phyloP scores from a whole-genome alignment of 2,797 vertebrate genomes.

The Falco peregrinus region DNA sequence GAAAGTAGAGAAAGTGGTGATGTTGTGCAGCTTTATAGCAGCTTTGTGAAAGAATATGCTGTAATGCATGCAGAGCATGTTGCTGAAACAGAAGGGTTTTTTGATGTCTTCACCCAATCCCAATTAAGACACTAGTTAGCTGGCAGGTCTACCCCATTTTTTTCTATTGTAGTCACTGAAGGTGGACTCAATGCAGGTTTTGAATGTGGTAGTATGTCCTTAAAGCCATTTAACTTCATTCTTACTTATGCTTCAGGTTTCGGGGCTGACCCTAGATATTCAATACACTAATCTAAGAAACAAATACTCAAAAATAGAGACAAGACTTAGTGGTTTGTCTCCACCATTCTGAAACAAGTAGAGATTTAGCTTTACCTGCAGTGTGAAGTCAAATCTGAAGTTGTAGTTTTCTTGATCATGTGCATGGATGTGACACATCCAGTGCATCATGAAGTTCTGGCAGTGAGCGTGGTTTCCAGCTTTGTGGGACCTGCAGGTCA shows the following conservation, averaged over 20 bases:
- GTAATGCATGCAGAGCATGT: background rate
- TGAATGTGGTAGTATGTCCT: background rate
- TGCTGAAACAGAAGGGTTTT: background rate
- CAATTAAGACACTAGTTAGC: background rate
- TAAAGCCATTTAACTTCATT: background rate
- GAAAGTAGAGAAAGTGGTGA: background rate
- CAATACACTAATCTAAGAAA: background rate
- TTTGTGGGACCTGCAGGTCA: background rate
- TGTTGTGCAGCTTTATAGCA: background rate
- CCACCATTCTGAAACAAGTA: background rate
- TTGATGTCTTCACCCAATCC: background rate
- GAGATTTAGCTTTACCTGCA: background rate
- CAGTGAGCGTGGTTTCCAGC: background rate
- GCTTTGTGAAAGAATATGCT: background rate
- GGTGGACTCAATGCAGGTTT: too few relatives aligned
- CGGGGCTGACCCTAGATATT: background rate
- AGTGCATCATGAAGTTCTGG: background rate
- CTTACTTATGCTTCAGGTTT: background rate
- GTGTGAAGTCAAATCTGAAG: background rate
- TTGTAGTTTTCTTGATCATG: background rate
- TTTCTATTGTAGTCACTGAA: background rate
- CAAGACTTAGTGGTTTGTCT: background rate
- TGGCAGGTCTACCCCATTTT: background rate
- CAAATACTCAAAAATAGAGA: background rate
- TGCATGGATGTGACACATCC: background rate